These are phyloP conservation scores for Dallia pectoralis DNA, from an alignment of 2,797 vertebrate genomes.

Conservation along the genomic window DNA sequence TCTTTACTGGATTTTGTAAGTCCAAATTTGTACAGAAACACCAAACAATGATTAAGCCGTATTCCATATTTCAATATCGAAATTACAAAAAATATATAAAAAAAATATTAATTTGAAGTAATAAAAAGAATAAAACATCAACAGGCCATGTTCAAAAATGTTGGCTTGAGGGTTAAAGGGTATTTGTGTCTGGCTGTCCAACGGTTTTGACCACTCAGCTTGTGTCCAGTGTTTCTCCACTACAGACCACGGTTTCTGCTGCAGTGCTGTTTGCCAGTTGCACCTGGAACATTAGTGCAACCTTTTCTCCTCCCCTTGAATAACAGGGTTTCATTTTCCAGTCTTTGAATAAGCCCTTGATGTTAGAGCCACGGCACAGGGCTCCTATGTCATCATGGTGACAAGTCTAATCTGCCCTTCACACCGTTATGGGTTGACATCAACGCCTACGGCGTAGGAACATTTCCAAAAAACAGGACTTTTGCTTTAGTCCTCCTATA, in stretches of 20 bases:
- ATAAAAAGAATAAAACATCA: conserved; percentile 16
- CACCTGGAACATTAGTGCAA: conserved; percentile 71
- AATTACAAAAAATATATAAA: not conserved
- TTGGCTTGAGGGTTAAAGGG: conserved; percentile 64
- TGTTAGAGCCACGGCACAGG: not conserved
- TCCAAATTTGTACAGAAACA: not conserved
- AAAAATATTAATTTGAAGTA: not conserved
- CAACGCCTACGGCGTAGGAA: not conserved
- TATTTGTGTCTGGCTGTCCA: conserved; percentile 60
- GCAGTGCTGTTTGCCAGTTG: conserved; percentile 30
- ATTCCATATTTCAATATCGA: not conserved
- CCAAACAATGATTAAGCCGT: not conserved
- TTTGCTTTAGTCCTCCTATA: not conserved
- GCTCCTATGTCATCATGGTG: not conserved
- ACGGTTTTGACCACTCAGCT: conserved; percentile 57
- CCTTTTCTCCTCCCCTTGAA: conserved; percentile 47
- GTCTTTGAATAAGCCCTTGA: conserved; percentile 2
- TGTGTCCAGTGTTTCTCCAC: conserved; percentile 17
- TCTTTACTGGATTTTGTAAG: not conserved
- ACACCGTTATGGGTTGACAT: not conserved
- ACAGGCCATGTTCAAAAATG: conserved; percentile 31
- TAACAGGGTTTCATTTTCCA: not conserved
- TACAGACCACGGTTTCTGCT: not conserved
- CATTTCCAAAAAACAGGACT: no score
- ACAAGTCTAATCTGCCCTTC: not conserved